Evolutionary conservation across 2,113 vertebrate species (phyloP).

Genomic region (Melospiza georgiana): DNA sequence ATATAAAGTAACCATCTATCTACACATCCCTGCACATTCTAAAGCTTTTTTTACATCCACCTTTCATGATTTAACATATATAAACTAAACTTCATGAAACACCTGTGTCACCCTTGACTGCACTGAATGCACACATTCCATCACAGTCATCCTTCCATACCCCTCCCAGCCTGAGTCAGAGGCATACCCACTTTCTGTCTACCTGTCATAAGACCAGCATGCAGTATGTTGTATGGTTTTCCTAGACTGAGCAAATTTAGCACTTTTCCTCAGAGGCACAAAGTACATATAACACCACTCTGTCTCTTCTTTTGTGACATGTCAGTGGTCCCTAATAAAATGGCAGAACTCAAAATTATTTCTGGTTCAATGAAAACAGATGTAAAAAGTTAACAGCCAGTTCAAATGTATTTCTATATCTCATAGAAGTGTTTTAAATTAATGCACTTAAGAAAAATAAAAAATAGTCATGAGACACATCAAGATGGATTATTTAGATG

Average conservation of each 20-base stretch:
- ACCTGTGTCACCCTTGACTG: background rate
- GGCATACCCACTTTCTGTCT: background rate
- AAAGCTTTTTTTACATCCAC: background rate
- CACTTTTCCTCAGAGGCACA: background rate
- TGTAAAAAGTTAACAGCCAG: background rate
- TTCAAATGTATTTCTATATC: background rate
- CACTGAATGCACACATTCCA: background rate
- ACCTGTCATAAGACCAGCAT: background rate
- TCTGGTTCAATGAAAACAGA: background rate
- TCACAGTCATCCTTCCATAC: background rate
- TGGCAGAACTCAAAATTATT: background rate
- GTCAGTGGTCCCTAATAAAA: background rate
- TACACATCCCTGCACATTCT: background rate
- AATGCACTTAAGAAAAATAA: background rate
- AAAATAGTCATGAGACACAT: background rate
- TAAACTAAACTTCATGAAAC: background rate
- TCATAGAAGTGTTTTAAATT: background rate
- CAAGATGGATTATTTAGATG: background rate
- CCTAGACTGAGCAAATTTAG: background rate
- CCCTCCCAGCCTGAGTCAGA: background rate
- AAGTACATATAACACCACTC: background rate
- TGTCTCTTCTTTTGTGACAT: background rate
- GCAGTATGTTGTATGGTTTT: background rate
- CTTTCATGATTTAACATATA: background rate
- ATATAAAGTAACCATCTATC: background rate